A percentile compares a stretch with the other conserved stretches of the same genome.
Conservation (phyloP, 2,113 vertebrate genomes). For the Tauraco erythrolophus region DNA sequence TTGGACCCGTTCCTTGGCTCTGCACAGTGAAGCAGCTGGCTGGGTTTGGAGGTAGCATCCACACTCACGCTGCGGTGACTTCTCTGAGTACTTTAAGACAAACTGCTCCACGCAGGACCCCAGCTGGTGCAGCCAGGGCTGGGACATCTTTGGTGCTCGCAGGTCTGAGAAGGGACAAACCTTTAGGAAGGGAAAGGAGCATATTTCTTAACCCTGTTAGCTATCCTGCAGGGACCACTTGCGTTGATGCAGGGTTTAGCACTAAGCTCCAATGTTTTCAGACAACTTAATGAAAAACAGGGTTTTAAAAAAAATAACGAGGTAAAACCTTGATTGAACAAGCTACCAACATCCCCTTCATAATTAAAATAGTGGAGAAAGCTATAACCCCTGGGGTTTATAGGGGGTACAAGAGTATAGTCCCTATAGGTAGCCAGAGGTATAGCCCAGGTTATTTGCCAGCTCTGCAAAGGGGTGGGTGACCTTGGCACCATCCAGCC, state of each 20-base stretch:
- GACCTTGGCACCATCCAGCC: not conserved
- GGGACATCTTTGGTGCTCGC: not conserved
- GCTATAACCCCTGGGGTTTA: not conserved
- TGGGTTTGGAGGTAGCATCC: not conserved
- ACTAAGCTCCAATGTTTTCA: not conserved
- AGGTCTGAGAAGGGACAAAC: not conserved
- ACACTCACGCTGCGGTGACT: accelerated
- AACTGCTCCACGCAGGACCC: not conserved
- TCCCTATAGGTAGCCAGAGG: not conserved
- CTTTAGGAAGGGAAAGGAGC: not conserved
- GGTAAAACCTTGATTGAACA: not conserved
- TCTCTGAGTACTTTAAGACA: not conserved
- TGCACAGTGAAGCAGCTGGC: not conserved
- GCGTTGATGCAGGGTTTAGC: not conserved
- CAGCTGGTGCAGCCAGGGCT: not conserved
- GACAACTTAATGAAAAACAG: not conserved
- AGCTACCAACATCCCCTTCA: not conserved
- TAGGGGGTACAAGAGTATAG: not conserved
- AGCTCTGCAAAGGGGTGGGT: not conserved
- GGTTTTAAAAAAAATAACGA: not conserved
- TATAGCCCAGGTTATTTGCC: not conserved
- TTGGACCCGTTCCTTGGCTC: not conserved
- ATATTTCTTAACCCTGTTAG: not conserved
- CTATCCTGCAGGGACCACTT: not conserved
- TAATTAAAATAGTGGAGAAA: not conserved